Base-by-base conservation (phyloP, 2,113 vertebrate species). In the Castor canadensis region DNA sequence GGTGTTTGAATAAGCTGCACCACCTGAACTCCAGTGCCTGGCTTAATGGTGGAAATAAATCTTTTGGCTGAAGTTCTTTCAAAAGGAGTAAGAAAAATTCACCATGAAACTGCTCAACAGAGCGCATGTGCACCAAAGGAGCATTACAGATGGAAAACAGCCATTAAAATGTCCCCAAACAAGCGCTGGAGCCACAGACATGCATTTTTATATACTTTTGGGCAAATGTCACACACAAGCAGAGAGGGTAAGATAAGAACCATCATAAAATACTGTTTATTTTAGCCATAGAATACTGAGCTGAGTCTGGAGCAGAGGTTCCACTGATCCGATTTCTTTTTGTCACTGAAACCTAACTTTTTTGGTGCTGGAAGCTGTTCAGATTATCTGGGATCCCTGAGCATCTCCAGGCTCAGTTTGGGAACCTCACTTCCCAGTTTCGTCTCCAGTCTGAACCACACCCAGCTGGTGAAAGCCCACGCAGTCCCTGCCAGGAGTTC, bases 361-460 rank as follows among this genome's bases (percentile, higher is more conserved):
- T 52, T 20, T n/a, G 47, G 40, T 0, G 0, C 38, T 0, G 28
- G 30, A 67, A 32, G 47, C 62, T 69, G 0, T 54, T 56, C 35
- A 17, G 47, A 28, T 80, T 40, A 32, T 4, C 4, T 24, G 38
- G 9, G 19, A 13, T 28, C 20, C 75, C 75, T n/a, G n/a, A n/a
- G n/a, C n/a, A n/a, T n/a, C n/a, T n/a, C n/a, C n/a, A n/a, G n/a
- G n/a, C n/a, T n/a, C n/a, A n/a, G n/a, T n/a, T n/a, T n/a, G n/a
- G n/a, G n/a, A n/a, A n/a, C n/a, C n/a, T n/a, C n/a, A n/a, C n/a
- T n/a, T n/a, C n/a, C n/a, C n/a, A n/a, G n/a, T n/a, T n/a, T n/a
- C n/a, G n/a, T n/a, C n/a, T n/a, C n/a, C n/a, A n/a, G n/a, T n/a
- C n/a, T n/a, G n/a, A n/a, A n/a, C n/a, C n/a, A n/a, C n/a, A n/a